Evolutionary conservation across 2,888 invertebrate genomes (phyloP).

Genomic region (Netelia fuscicornis): DNA sequence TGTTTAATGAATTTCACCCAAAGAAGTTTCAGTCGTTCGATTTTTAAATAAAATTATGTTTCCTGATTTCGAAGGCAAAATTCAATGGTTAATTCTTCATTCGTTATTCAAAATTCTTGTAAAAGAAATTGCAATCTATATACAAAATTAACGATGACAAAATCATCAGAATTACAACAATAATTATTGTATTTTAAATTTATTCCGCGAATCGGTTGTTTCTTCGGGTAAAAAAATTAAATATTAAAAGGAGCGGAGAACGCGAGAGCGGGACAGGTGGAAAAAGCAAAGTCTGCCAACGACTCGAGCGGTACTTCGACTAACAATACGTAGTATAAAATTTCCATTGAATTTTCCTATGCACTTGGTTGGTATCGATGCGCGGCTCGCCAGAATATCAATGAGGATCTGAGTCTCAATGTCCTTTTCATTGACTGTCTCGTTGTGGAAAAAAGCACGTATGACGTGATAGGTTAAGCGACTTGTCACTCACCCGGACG

Average conservation of each 20-base stretch:
- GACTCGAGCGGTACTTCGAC: not conserved
- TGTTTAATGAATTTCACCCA: not conserved
- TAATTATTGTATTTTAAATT: no score
- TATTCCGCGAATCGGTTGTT: no score
- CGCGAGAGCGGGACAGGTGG: no score
- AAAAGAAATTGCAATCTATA: no score
- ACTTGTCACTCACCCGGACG: constrained; percentile 41
- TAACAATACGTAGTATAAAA: not conserved
- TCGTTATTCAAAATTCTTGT: no score
- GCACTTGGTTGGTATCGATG: constrained; percentile 4
- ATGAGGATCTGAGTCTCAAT: constrained; percentile 14
- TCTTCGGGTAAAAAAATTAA: no score
- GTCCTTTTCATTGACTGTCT: constrained; percentile 57
- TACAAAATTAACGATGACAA: no score
- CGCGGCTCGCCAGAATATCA: constrained; percentile 31
- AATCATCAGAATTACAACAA: no score
- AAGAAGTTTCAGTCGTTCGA: not conserved
- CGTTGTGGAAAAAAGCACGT: constrained; percentile 54
- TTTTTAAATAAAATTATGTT: not conserved
- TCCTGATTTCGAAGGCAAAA: not conserved
- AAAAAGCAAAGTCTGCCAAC: not conserved
- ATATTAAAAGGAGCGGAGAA: no score
- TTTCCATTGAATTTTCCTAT: constrained; percentile 17
- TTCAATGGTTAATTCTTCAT: not conserved
- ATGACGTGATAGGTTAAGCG: constrained; percentile 18